A percentile compares a stretch with the other conserved stretches of the same genome.
Conservation (phyloP, 2,888 invertebrate genomes). For the Hirtodrosophila cameraria region DNA sequence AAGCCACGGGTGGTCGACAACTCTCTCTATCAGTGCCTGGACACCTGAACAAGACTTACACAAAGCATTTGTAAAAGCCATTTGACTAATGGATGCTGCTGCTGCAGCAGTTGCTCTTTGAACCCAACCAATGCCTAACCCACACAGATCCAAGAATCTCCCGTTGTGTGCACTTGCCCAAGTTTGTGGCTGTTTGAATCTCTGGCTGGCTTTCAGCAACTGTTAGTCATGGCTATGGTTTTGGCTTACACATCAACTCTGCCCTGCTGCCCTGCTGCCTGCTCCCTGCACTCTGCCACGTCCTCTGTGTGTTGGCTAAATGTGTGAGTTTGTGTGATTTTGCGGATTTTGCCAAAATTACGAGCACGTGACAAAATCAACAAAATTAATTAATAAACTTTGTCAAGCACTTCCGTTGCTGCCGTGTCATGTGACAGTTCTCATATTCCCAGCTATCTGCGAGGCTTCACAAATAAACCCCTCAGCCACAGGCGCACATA, state of each 20-base stretch:
- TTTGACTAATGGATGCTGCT: slow-evolving; percentile 72
- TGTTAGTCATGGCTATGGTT: slow-evolving; percentile 59
- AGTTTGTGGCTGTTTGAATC: slow-evolving; percentile 34
- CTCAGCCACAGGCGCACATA: slow-evolving; percentile 1
- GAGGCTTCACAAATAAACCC: slow-evolving; percentile 17
- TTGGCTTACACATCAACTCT: slow-evolving; percentile 40
- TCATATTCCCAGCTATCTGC: slow-evolving; percentile 57
- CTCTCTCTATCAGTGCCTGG: too few relatives aligned
- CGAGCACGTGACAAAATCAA: slow-evolving; percentile 78
- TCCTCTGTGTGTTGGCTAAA: too few relatives aligned
- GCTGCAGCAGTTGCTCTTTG: slow-evolving; percentile 25
- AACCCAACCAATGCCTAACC: background rate
- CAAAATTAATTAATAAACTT: slow-evolving; percentile 80
- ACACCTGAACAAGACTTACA: slow-evolving; percentile 51
- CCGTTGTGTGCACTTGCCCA: background rate
- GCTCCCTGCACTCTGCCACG: background rate
- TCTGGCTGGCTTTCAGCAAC: slow-evolving; percentile 61
- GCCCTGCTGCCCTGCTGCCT: background rate
- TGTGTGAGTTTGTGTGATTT: slow-evolving; percentile 57
- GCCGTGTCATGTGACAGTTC: slow-evolving; percentile 69
- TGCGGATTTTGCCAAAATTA: slow-evolving; percentile 70
- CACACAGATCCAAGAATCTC: too few relatives aligned
- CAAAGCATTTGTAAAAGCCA: slow-evolving; percentile 58
- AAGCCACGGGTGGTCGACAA: slow-evolving; percentile 26
- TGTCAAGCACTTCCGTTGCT: slow-evolving; percentile 71